Percentiles rank a stretch among this genome's conserved stretches.
These are phyloP conservation scores for Mus spicilegus DNA, from an alignment of 2,113 vertebrate species.

Conservation along the genomic window DNA sequence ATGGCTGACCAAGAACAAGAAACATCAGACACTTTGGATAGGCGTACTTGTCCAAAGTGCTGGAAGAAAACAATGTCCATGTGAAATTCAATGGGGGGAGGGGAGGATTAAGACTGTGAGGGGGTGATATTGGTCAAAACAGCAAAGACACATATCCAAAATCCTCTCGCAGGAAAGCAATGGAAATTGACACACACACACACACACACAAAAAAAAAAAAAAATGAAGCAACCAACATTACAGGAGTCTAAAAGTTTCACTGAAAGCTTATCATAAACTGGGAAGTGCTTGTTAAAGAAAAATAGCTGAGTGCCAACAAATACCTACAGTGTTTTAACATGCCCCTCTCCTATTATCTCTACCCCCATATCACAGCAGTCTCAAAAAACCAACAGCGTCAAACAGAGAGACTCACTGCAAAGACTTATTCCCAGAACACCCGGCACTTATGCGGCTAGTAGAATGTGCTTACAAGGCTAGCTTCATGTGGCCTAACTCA, in stretches of 20 bases:
- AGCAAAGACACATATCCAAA: not conserved
- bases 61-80: slow-evolving; percentile 11
- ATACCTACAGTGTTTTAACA: not conserved
- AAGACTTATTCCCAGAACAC: not conserved
- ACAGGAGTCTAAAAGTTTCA: slow-evolving; percentile 26
- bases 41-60: not conserved
- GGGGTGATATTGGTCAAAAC: not conserved
- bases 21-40: not conserved
- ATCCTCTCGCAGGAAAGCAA: slow-evolving; percentile 17
- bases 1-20: not conserved
- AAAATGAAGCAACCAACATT: slow-evolving; percentile 28
- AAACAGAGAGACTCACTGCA: not conserved
- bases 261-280: not conserved
- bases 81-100: not conserved
- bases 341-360: not conserved
- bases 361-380: not conserved
- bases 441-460: not conserved
- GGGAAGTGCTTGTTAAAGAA: not conserved
- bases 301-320: not conserved
- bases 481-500: not conserved
- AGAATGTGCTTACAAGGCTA: not conserved
- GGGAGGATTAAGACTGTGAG: not conserved
- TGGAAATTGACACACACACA: not conserved
- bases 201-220: not conserved
- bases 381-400: slow-evolving; percentile 28